Conservation (phyloP, 2,797 vertebrate genomes). For the Cyprinella venusta region DNA sequence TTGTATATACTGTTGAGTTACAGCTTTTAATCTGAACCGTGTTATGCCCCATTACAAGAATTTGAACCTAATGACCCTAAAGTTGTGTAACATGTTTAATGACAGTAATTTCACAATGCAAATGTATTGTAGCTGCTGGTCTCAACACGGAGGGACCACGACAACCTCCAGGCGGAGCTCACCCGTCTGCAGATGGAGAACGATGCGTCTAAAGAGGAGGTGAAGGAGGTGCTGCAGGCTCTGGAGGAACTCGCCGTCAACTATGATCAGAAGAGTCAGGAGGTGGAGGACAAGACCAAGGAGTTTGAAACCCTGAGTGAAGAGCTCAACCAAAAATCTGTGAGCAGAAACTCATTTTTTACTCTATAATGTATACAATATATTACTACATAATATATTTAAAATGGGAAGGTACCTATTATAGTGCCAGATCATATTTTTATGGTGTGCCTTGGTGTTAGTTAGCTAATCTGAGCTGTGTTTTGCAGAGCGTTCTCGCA, state of each 20-base stretch:
- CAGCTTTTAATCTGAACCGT: neutral
- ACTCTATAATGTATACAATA: neutral
- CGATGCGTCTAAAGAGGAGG: slow-evolving; percentile 88
- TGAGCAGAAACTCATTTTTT: slow-evolving; percentile 60
- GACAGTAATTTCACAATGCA: neutral
- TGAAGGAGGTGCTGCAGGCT: slow-evolving; percentile 88
- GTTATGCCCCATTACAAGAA: neutral
- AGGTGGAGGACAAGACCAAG: slow-evolving; percentile 88
- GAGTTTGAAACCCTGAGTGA: slow-evolving; percentile 85
- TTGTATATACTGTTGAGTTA: neutral
- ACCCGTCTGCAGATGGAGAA: slow-evolving; percentile 88
- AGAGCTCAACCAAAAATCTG: slow-evolving; percentile 88
- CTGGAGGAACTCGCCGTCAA: slow-evolving; percentile 88
- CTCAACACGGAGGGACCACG: slow-evolving; percentile 85
- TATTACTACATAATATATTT: neutral
- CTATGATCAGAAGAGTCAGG: slow-evolving; percentile 89
- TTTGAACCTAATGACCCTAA: neutral
- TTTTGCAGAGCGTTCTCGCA: slow-evolving; percentile 77
- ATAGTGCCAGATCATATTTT: neutral
- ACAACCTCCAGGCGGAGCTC: slow-evolving; percentile 85
- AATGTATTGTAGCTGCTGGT: slow-evolving; percentile 76
- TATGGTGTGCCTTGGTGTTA: neutral
- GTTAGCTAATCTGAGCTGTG: neutral
- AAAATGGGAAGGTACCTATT: too few relatives aligned
- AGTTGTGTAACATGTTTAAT: neutral